Base-by-base conservation (phyloP, 2,797 vertebrate species). In the Meda fulgida region DNA sequence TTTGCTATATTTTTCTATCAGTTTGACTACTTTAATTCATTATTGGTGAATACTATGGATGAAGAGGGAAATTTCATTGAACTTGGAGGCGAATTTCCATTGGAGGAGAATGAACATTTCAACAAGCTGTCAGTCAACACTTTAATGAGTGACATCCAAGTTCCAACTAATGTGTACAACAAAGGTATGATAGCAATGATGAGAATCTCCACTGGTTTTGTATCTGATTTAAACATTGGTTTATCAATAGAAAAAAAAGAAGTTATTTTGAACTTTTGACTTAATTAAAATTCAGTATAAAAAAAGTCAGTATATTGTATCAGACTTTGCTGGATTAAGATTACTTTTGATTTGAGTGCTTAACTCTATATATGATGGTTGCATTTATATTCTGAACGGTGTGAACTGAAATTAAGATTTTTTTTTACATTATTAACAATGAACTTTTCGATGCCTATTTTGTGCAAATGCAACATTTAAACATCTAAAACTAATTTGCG, bases 81-180 rank as follows among this genome's bases (percentile, higher is more conserved):
- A 8, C 96, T 99, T 63, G 98, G 98, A 1, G 94, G 95, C 0
- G 96, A 99, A 88, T 98, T 99, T 72, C 89, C 96, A 11, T 93
- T 99, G 43, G 97, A 99, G 88, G 92, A 97, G 86, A 98, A 99
- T 0, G 96, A 97, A 1, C 98, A 99, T 92, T 99, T 99, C 91
- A 98, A 96, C 92, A 96, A 97, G 77, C 90, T 97, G 84, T 88
- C 77, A 23, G 98, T 99, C 89, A 99, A 99, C 90, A 97, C 96
- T 0, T 95, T 95, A 48, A 94, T 94, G 92, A 99, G 98, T 78
- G 93, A 95, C 73, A 97, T 99, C 89, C 98, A 99, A 92, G 90
- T 99, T 63, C 98, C 98, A 80, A 99, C 98, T 85, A 99, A 99
- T 0, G 97, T 99, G 90, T 99, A 98, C 93, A 99, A 99, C 93